These are phyloP conservation scores for Carettochelys insculpta DNA, from an alignment of 2,113 vertebrate species.

Conservation along the genomic window DNA sequence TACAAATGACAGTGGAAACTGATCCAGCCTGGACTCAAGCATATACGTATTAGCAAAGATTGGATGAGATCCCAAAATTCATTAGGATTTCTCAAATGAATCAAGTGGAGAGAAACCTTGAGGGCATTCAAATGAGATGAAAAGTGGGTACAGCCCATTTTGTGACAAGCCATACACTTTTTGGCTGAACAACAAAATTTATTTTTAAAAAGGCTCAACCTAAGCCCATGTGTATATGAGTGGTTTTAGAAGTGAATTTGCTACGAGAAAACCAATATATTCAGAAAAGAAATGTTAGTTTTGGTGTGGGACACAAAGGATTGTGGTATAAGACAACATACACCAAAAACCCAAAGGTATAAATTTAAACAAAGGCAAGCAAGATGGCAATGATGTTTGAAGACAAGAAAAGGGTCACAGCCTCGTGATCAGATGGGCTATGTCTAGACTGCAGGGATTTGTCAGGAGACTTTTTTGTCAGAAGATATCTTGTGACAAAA, in stretches of 20 bases:
- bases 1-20: slow-evolving; percentile 31
- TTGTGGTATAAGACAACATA: background rate
- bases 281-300: background rate
- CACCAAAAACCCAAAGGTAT: background rate
- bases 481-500: no score
- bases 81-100: slow-evolving; percentile 9
- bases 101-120: background rate
- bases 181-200: slow-evolving; percentile 16
- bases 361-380: background rate
- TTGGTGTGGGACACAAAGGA: background rate
- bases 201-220: slow-evolving; percentile 30
- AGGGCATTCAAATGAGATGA: slow-evolving; percentile 17
- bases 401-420: background rate
- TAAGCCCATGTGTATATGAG: background rate
- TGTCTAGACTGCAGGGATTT: no score
- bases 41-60: background rate
- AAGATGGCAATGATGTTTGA: background rate
- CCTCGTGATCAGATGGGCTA: background rate
- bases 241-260: background rate
- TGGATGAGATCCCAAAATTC: slow-evolving; percentile 13
- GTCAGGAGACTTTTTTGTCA: no score
- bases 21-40: slow-evolving; percentile 20
- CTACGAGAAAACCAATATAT: background rate
- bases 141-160: slow-evolving; percentile 12
- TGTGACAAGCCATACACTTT: background rate